Evolutionary conservation across 2,888 invertebrate genomes (phyloP).

Genomic region (Andricus curvator): DNA sequence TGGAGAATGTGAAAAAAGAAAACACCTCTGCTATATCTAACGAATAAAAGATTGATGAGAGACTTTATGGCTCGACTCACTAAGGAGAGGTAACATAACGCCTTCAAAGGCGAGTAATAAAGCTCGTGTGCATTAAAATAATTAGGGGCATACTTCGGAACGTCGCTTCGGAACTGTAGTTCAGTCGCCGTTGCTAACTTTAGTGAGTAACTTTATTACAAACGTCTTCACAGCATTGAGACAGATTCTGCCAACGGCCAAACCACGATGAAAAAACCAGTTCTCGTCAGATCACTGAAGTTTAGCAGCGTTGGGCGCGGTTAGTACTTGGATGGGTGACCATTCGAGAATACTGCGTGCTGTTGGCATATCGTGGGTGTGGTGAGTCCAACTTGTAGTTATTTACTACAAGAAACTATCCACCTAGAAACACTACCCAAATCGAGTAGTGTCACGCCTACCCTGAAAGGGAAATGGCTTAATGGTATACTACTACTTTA

Average conservation of each 20-base stretch:
- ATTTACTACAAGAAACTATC: too few relatives aligned
- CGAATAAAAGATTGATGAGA: constrained; percentile 26
- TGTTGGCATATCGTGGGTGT: too few relatives aligned
- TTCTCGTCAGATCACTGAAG: too few relatives aligned
- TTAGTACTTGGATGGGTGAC: too few relatives aligned
- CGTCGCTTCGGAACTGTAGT: constrained; percentile 20
- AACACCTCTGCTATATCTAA: neutral
- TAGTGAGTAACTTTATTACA: constrained; percentile 28
- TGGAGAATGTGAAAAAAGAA: neutral
- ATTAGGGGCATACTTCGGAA: constrained; percentile 23
- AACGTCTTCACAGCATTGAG: constrained; percentile 25
- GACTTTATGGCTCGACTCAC: constrained; percentile 10
- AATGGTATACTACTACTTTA: too few relatives aligned
- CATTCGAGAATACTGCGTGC: too few relatives aligned
- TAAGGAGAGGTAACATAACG: constrained; percentile 27
- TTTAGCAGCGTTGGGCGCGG: too few relatives aligned
- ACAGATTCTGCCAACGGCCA: neutral
- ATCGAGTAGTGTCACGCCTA: too few relatives aligned
- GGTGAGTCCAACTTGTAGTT: too few relatives aligned
- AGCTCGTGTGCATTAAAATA: constrained; percentile 40
- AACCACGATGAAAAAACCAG: too few relatives aligned
- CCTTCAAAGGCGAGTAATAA: constrained; percentile 14
- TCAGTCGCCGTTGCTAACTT: constrained; percentile 29
- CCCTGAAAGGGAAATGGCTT: too few relatives aligned
- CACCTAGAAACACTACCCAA: too few relatives aligned